A percentile compares a stretch with the other conserved stretches of the same genome.
Evolutionary conservation across 2,888 invertebrate genomes (phyloP).

Genomic region (Cristatella mucedo): DNA sequence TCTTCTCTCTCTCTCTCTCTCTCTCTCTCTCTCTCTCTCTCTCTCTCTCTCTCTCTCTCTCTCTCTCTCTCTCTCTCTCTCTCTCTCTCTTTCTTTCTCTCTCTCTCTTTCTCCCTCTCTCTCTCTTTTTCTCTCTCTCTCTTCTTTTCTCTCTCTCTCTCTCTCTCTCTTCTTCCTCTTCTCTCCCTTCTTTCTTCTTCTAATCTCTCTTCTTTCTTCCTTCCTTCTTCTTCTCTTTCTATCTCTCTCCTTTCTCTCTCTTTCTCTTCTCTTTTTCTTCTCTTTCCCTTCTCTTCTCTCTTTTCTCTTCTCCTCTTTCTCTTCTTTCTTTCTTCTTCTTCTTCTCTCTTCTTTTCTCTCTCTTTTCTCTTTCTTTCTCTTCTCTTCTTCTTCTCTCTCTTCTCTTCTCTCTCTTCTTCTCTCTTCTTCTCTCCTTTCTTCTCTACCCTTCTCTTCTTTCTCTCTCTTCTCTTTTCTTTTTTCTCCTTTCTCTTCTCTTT

Average conservation of each 20-base stretch:
- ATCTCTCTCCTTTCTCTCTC: too few relatives aligned
- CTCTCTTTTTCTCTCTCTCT: too few relatives aligned
- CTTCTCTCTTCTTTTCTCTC: too few relatives aligned
- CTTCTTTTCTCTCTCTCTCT: too few relatives aligned
- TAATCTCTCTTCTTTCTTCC: neutral
- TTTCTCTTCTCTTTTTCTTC: neutral
- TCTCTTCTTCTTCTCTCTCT: too few relatives aligned
- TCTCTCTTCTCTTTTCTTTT: neutral
- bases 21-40: slow-evolving; percentile 2
- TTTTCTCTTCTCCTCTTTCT: slow-evolving; percentile 1
- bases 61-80: neutral
- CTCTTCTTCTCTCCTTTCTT: too few relatives aligned
- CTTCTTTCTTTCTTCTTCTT: slow-evolving; percentile 1
- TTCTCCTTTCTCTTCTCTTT: neutral
- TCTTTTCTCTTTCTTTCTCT: too few relatives aligned
- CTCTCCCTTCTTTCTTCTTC: too few relatives aligned
- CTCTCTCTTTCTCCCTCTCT: neutral
- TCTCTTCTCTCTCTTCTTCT: too few relatives aligned
- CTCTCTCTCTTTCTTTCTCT: slow-evolving; percentile 3
- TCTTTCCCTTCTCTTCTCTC: neutral
- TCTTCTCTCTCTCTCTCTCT: neutral
- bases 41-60: neutral
- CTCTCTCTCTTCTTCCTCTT: slow-evolving; percentile 1
- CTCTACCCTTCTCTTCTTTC: too few relatives aligned
- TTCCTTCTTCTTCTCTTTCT: too few relatives aligned